Percentiles rank a stretch among this genome's conserved stretches.
phyloP scores from a whole-genome alignment of 2,888 invertebrate genomes.

The Athrips mouffetella region DNA sequence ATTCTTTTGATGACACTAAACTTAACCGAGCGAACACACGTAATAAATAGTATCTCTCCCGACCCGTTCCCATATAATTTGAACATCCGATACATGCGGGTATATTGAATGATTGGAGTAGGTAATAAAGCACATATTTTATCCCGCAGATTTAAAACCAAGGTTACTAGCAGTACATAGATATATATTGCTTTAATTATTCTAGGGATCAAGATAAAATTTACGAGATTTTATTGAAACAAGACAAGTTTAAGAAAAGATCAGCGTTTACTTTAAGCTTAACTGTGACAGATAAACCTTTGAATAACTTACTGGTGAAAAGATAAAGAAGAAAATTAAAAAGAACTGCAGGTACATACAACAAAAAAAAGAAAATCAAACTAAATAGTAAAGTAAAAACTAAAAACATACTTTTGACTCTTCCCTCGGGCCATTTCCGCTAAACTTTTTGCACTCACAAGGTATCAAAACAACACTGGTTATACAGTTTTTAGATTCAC shows the following conservation, averaged over 20 bases:
- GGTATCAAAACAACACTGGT: constrained; percentile 36
- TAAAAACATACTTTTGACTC: constrained; percentile 57
- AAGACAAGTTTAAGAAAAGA: too few species aligned
- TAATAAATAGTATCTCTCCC: not conserved
- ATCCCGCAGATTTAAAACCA: not conserved
- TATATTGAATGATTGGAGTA: constrained; percentile 12
- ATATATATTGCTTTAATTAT: too few species aligned
- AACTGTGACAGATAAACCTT: too few species aligned
- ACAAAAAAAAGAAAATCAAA: constrained; percentile 13
- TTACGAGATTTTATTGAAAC: too few species aligned
- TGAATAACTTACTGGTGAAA: too few species aligned
- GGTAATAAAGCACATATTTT: constrained; percentile 5
- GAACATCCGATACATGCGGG: constrained; percentile 18
- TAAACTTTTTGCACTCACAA: constrained; percentile 36
- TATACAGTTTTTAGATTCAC: constrained; percentile 32
- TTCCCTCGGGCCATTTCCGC: constrained; percentile 61
- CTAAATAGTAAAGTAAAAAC: constrained; percentile 22
- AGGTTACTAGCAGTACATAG: not conserved
- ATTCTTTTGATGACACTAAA: not conserved
- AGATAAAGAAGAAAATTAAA: too few species aligned
- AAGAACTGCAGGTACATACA: not conserved
- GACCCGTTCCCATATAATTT: constrained; percentile 9
- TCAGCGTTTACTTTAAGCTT: too few species aligned
- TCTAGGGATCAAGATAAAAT: too few species aligned
- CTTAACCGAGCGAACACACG: not conserved